Percentiles rank a stretch among this genome's conserved stretches.
Evolutionary conservation across 2,888 invertebrate genomes (phyloP).

Genomic region (Erebia ligea): DNA sequence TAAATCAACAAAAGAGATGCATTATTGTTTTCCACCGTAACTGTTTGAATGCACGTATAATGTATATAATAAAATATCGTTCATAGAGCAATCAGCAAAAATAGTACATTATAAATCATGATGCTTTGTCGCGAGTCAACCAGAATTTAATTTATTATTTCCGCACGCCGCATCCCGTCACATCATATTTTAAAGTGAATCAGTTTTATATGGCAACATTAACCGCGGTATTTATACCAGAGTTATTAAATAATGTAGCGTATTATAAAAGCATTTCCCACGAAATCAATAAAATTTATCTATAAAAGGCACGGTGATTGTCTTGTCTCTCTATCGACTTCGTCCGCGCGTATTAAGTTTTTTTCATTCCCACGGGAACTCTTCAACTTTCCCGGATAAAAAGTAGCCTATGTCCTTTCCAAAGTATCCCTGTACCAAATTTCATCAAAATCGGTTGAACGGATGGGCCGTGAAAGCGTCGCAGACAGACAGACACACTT

Average conservation of each 20-base stretch:
- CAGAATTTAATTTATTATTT: slow-evolving; percentile 37
- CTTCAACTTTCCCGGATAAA: too few species aligned
- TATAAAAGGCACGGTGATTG: not conserved
- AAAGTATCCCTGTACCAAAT: too few species aligned
- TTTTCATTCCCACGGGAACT: too few species aligned
- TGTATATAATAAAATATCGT: not conserved
- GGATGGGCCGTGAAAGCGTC: too few species aligned
- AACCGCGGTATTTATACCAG: slow-evolving; percentile 30
- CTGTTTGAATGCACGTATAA: not conserved
- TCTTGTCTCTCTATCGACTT: too few species aligned
- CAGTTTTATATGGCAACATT: slow-evolving; percentile 48
- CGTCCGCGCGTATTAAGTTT: too few species aligned
- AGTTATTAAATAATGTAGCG: slow-evolving; percentile 21
- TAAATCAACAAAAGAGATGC: not conserved
- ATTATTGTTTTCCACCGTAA: not conserved
- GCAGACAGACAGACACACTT: too few species aligned
- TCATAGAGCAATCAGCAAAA: not conserved
- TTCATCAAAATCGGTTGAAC: too few species aligned
- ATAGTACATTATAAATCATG: slow-evolving; percentile 17
- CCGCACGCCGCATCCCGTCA: slow-evolving; percentile 29
- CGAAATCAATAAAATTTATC: not conserved
- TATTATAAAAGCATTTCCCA: slow-evolving; percentile 10
- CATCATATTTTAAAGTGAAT: slow-evolving; percentile 37
- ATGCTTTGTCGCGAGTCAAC: slow-evolving; percentile 24
- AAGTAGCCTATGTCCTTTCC: too few species aligned